Evolutionary conservation across 2,888 invertebrate genomes (phyloP).

Genomic region (Brenthis hecate): DNA sequence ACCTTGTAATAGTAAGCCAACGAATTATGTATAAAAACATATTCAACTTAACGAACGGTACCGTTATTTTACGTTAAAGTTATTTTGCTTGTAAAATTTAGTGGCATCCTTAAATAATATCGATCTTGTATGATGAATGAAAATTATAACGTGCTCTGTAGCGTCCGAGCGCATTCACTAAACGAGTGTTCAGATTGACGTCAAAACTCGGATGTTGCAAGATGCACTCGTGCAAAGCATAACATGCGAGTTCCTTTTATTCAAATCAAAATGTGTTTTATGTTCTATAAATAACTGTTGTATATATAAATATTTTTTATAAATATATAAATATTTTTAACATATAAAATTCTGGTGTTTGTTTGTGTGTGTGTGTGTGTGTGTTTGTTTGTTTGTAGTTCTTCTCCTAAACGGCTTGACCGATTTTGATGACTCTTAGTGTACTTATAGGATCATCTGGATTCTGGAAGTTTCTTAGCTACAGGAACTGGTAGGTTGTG

Average conservation of each 20-base stretch:
- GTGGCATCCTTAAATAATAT: not conserved
- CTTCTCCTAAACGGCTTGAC: too few species aligned
- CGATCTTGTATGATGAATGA: not conserved
- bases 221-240: constrained; percentile 23
- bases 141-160: constrained; percentile 10
- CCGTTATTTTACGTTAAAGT: too few species aligned
- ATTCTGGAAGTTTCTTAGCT: too few species aligned
- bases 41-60: too few species aligned
- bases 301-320: not conserved
- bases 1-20: too few species aligned
- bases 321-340: not conserved
- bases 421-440: too few species aligned
- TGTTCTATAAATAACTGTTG: not conserved
- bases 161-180: not conserved
- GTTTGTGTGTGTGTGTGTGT: too few species aligned
- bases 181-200: constrained; percentile 32
- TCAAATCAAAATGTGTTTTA: constrained; percentile 4
- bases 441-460: too few species aligned
- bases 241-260: constrained; percentile 9
- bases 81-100: not conserved
- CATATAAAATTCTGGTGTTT: too few species aligned
- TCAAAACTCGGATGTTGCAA: constrained; percentile 35
- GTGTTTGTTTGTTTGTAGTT: too few species aligned
- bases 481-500: too few species aligned
- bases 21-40: too few species aligned